Percentiles rank a stretch among this genome's conserved stretches.
These are phyloP conservation scores for Branchellion lobata DNA, from an alignment of 2,888 invertebrate genomes.

Conservation along the genomic window DNA sequence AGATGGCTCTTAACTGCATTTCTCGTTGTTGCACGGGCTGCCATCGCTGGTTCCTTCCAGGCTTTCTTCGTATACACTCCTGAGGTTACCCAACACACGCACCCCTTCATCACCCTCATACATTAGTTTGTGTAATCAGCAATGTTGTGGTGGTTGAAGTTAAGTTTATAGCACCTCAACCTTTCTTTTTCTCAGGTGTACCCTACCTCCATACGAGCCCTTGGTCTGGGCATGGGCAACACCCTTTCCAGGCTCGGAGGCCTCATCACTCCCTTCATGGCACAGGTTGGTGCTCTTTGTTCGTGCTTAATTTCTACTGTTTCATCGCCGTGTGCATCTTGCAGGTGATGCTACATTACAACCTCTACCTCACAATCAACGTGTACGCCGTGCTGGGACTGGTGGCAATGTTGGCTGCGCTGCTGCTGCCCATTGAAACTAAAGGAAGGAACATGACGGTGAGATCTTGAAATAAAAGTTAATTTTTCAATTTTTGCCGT, in stretches of 20 bases:
- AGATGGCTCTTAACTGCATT: too few species aligned
- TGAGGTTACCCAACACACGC: too few species aligned
- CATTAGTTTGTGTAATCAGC: too few species aligned
- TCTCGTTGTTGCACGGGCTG: too few species aligned
- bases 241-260: conserved; percentile 88
- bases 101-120: too few species aligned
- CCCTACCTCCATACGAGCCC: conserved; percentile 81
- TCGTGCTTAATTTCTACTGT: neutral
- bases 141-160: too few species aligned
- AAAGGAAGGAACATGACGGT: conserved; percentile 67
- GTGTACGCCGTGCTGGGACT: conserved; percentile 74
- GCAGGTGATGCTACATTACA: conserved; percentile 59
- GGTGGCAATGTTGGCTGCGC: conserved; percentile 74
- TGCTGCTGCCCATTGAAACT: conserved; percentile 81
- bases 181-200: conserved; percentile 76
- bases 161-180: too few species aligned
- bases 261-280: conserved; percentile 89
- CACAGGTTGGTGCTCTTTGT: conserved; percentile 71
- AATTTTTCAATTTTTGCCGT: too few species aligned
- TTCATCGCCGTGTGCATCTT: neutral
- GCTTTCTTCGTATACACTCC: too few species aligned
- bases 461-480: too few species aligned
- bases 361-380: conserved; percentile 57
- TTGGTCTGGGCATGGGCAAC: conserved; percentile 88
- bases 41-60: too few species aligned